These are phyloP conservation scores for Eremobia ochroleuca DNA, from an alignment of 2,888 invertebrate species.

Conservation along the genomic window DNA sequence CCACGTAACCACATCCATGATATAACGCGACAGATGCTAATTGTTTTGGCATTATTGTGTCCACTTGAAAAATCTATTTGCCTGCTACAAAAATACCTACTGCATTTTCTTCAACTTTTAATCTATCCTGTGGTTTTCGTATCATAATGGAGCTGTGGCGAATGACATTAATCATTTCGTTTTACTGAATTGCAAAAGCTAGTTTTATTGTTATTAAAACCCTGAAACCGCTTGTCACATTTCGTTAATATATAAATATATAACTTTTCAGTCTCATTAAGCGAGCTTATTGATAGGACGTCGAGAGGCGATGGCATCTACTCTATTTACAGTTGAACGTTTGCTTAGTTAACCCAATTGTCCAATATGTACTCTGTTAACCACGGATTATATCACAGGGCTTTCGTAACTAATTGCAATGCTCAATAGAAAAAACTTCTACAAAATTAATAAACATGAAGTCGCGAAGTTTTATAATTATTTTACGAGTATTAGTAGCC, in stretches of 20 bases:
- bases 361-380: not conserved
- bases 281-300: not conserved
- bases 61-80: constrained; percentile 5
- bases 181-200: not conserved
- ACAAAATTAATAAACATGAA: not conserved
- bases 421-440: not conserved
- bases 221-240: not conserved
- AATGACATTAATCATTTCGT: not conserved
- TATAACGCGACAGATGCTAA: constrained; percentile 6
- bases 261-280: not conserved
- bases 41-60: constrained; percentile 22
- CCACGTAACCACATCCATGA: not conserved
- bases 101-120: not conserved
- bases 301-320: not conserved
- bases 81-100: constrained; percentile 4
- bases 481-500: not conserved
- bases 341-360: constrained; percentile 15
- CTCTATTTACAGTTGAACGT: not conserved
- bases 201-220: not conserved
- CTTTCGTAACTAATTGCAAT: constrained; percentile 5
- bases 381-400: not conserved
- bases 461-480: not conserved
- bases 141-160: not conserved
- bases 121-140: not conserved
- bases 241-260: not conserved